Conservation (phyloP, 2,113 vertebrate genomes). For the Caretta caretta region DNA sequence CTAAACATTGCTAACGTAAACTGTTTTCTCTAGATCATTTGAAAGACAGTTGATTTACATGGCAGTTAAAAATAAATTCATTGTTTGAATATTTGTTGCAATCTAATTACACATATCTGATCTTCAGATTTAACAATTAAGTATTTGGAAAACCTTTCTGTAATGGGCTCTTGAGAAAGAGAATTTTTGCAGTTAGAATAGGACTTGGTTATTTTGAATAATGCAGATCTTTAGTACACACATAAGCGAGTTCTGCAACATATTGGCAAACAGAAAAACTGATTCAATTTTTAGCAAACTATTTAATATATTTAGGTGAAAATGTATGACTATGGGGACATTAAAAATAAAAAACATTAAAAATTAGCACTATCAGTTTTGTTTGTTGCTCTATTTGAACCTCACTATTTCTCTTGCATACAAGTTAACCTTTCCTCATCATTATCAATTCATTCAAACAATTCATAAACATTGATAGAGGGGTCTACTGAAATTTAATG, state of each 20-base stretch:
- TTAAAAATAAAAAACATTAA: conserved; percentile 30
- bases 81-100: not conserved
- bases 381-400: conserved; percentile 32
- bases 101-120: not conserved
- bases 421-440: conserved; percentile 26
- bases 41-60: not conserved
- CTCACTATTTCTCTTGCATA: not conserved
- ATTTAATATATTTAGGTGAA: conserved; percentile 28
- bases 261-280: not conserved
- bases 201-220: not conserved
- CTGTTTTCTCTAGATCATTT: not conserved
- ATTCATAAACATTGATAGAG: conserved; percentile 62
- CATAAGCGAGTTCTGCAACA: not conserved
- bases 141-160: not conserved
- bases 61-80: not conserved
- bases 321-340: not conserved
- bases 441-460: conserved; percentile 68
- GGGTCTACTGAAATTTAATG: conserved; percentile 23
- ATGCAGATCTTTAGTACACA: not conserved
- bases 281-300: conserved; percentile 21
- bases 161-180: not conserved
- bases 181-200: not conserved
- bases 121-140: conserved; percentile 1
- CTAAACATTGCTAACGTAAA: not conserved
- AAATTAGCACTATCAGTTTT: conserved; percentile 33